These are phyloP conservation scores for Mimachlamys varia DNA, from an alignment of 2,888 invertebrate species.

Conservation along the genomic window DNA sequence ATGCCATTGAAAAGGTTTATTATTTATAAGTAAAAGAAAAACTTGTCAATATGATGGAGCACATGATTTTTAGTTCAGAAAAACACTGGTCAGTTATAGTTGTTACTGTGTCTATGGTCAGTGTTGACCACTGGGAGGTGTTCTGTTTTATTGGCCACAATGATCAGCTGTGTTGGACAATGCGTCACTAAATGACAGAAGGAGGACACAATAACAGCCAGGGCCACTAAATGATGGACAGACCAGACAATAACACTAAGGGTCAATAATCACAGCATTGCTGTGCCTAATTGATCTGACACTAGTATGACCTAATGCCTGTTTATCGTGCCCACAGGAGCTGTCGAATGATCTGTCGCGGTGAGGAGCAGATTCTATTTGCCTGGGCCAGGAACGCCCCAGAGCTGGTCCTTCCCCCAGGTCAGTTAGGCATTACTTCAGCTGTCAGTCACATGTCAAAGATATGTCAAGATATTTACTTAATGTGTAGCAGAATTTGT, in stretches of 20 bases:
- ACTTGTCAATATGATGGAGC: too few relatives aligned
- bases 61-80: too few relatives aligned
- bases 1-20: too few relatives aligned
- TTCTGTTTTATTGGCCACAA: not conserved
- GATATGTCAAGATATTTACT: not conserved
- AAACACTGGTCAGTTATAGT: too few relatives aligned
- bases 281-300: not conserved
- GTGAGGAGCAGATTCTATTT: constrained; percentile 82
- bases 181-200: not conserved
- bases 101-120: too few relatives aligned
- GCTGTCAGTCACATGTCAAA: not conserved
- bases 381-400: constrained; percentile 86
- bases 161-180: not conserved
- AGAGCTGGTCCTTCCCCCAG: constrained; percentile 82
- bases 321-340: constrained; percentile 85
- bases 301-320: constrained; percentile 44
- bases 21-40: too few relatives aligned
- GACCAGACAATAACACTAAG: too few relatives aligned
- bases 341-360: constrained; percentile 92
- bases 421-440: constrained; percentile 65
- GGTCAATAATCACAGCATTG: not conserved
- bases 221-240: too few relatives aligned
- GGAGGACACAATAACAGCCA: too few relatives aligned
- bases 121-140: not conserved
- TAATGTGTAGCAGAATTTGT: not conserved